These are phyloP conservation scores for Bombus waltoni DNA, from an alignment of 1,140 invertebrate species.

Conservation along the genomic window DNA sequence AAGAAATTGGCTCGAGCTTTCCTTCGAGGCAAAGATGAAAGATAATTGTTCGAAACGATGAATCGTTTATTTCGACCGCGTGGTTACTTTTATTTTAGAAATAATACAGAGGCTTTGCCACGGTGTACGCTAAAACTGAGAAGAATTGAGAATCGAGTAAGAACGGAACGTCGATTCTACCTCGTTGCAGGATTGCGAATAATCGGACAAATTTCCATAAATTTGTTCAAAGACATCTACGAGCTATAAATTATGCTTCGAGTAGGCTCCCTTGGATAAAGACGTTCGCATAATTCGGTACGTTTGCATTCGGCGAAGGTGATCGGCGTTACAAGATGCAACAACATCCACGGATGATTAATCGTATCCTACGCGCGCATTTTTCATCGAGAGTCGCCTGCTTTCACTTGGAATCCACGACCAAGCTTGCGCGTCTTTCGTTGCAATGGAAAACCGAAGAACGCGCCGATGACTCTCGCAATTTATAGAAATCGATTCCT, in stretches of 20 bases:
- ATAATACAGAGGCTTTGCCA: too few species aligned
- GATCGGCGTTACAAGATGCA: background rate
- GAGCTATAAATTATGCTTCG: background rate
- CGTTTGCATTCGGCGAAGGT: background rate
- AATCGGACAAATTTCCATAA: too few species aligned
- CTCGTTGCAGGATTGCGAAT: too few species aligned
- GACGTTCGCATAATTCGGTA: background rate
- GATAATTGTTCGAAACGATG: too few species aligned
- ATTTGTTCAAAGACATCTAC: too few species aligned
- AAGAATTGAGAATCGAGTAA: too few species aligned
- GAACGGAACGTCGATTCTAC: too few species aligned
- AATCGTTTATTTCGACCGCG: too few species aligned
- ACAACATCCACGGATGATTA: conserved; percentile 14
- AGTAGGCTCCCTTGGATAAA: background rate
- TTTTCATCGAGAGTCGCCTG: background rate
- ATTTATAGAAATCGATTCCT: background rate
- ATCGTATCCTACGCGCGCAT: background rate
- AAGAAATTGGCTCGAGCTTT: too few species aligned
- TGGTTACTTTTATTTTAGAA: too few species aligned
- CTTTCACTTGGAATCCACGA: background rate
- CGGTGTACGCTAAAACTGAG: too few species aligned
- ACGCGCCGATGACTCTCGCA: background rate
- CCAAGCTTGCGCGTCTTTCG: background rate
- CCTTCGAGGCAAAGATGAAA: too few species aligned
- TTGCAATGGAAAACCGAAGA: background rate